phyloP scores from a whole-genome alignment of 1,140 invertebrate genomes.

The Dendroctonus ponderosae region DNA sequence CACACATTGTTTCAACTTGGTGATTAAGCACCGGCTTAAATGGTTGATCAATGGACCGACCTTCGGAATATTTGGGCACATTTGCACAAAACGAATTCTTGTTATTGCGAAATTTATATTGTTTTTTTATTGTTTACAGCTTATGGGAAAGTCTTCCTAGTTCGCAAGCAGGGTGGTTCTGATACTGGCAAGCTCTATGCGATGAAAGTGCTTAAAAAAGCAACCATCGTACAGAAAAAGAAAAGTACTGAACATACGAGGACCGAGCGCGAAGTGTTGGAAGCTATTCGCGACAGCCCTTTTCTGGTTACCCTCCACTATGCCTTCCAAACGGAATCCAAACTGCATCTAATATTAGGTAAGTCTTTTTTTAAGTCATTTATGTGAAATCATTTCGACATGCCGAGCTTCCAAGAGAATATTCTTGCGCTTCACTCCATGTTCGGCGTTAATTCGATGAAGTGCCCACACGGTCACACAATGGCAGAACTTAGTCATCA shows the following conservation, averaged over 20 bases:
- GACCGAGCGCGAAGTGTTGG: constrained; percentile 86
- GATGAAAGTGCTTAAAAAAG: constrained; percentile 93
- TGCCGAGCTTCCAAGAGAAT: no score
- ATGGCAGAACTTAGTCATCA: constrained; percentile 8
- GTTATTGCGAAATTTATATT: no score
- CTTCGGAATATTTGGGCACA: no score
- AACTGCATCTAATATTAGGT: constrained; percentile 91
- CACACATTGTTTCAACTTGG: no score
- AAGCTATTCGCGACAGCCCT: constrained; percentile 83
- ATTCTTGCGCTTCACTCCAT: no score
- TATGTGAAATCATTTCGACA: no score
- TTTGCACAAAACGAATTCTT: no score
- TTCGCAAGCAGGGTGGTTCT: constrained; percentile 74
- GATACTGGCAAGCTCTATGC: constrained; percentile 86
- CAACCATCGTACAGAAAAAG: constrained; percentile 85
- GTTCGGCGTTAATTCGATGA: not conserved
- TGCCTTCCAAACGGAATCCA: constrained; percentile 90
- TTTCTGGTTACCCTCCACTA: constrained; percentile 92
- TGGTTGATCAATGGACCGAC: no score
- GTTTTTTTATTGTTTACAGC: constrained; percentile 64
- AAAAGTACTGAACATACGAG: constrained; percentile 93
- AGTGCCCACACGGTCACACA: not conserved
- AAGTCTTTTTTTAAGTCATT: constrained; percentile 45
- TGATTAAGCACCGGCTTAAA: no score
- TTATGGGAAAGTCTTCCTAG: constrained; percentile 92